A percentile compares a stretch with the other conserved stretches of the same genome.
phyloP scores from a whole-genome alignment of 2,797 vertebrate species.

The Cryptoblepharus egeriae region DNA sequence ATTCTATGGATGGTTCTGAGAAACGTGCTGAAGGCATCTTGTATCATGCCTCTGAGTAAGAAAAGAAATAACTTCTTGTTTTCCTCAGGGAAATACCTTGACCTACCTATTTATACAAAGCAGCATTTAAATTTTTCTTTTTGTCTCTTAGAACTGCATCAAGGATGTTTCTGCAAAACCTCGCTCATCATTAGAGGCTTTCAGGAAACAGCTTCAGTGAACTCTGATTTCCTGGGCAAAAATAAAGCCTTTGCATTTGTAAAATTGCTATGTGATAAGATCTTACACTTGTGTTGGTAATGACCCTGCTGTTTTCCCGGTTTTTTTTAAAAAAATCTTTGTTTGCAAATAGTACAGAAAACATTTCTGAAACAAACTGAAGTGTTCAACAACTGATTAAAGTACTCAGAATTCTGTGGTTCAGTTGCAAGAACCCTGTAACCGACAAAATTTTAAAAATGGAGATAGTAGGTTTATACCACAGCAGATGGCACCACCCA shows the following conservation, averaged over 20 bases:
- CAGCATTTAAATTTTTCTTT: not conserved
- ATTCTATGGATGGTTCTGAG: not conserved
- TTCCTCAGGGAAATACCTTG: not conserved
- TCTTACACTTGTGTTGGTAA: not conserved
- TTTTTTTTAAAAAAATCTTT: not conserved
- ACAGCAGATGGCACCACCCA: too few relatives aligned
- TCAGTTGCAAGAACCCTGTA: too few relatives aligned
- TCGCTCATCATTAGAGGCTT: not conserved
- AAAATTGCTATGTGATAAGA: not conserved
- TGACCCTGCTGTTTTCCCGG: not conserved
- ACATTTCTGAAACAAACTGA: not conserved
- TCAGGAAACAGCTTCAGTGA: not conserved
- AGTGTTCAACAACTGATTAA: not conserved
- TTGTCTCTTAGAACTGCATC: not conserved
- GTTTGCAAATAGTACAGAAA: not conserved
- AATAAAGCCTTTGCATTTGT: not conserved
- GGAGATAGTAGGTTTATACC: too few relatives aligned
- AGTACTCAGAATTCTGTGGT: too few relatives aligned
- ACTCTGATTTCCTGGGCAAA: not conserved
- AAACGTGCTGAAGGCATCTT: not conserved
- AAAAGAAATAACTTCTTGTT: not conserved
- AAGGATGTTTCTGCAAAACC: not conserved
- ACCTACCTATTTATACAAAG: not conserved
- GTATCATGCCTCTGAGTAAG: not conserved
- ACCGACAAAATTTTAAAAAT: too few relatives aligned